Evolutionary conservation across 2,113 vertebrate genomes (phyloP), one percentile per base, ranked within the genome.

Genomic region (Phaethon lepturus): DNA sequence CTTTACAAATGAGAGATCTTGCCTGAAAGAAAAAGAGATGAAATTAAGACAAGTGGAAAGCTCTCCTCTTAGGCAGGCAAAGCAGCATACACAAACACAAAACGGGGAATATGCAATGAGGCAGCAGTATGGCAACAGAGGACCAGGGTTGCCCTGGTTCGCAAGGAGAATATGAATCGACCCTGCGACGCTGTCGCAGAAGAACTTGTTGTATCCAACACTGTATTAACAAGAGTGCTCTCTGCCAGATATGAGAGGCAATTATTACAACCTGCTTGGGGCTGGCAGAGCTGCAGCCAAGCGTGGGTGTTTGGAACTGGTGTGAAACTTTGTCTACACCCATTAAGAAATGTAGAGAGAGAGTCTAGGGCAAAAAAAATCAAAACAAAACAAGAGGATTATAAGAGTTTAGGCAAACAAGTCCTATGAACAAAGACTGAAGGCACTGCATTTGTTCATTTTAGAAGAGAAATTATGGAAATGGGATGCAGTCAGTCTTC

Each of bases 41-140:
- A 93, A 96, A 97, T 94, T 93, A 95, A 96, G 95, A 95, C 77
- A 94, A 91, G 96, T 85, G 81, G 87, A 87, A 82, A 85, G 62
- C 85, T 18, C 69, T 94, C 40, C 77, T 97, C 69, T 87, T 82
- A 67, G 80, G 69, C 79, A 77, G 76, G 55, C 73, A 56, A 91
- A 87, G 84, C 83, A 87, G 95, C 91, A 94, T 83, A 84, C 81
- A 79, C 82, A 87, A 93, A 82, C 68, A 87, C 91, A 68, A 72
- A 95, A 31, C 38, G 33, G 58, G 35, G 93, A 94, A 93, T 95
- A 38, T 3, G 7, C 78, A 89, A 93, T 78, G 91, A 96, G 89
- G 93, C 67, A 76, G 90, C 50, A 31, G 29, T 22, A 50, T 1
- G 0, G 64, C 69, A 88, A 92, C 81, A 93, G 81, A 91, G 87